These are phyloP conservation scores for Serilophus lunatus DNA, from an alignment of 2,113 vertebrate genomes.

Conservation along the genomic window DNA sequence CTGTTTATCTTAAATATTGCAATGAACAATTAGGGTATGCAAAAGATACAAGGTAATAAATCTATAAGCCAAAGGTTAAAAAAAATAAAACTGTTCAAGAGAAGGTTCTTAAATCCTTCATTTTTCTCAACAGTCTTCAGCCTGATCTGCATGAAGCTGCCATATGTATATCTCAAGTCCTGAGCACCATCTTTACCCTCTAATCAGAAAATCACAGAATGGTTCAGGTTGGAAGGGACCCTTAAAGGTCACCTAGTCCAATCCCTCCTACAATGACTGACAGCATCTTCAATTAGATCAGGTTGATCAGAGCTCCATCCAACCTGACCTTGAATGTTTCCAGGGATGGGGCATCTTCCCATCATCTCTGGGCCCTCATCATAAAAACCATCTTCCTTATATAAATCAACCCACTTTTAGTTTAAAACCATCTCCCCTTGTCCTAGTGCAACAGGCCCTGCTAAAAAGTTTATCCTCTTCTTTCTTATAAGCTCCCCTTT, in stretches of 20 bases:
- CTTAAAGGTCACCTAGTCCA: background rate
- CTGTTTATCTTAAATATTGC: background rate
- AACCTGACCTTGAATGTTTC: background rate
- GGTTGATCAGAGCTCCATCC: background rate
- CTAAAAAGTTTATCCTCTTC: background rate
- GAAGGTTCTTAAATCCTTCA: background rate
- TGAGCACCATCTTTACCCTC: background rate
- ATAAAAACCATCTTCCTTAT: background rate
- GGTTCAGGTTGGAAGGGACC: background rate
- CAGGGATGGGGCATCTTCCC: background rate
- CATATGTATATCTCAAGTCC: accelerated
- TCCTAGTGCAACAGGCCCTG: background rate
- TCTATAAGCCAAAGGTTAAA: background rate
- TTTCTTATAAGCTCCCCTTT: background rate
- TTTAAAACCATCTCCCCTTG: background rate
- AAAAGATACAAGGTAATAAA: background rate
- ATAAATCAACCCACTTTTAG: background rate
- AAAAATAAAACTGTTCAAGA: background rate
- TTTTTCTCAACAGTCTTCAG: background rate
- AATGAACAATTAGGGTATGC: background rate
- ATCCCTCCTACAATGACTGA: background rate
- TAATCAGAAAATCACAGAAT: background rate
- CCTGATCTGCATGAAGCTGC: background rate
- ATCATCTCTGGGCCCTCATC: background rate
- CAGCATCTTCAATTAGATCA: background rate